Conservation (phyloP, 2,888 invertebrate genomes). For the Xestia sexstrigata region DNA sequence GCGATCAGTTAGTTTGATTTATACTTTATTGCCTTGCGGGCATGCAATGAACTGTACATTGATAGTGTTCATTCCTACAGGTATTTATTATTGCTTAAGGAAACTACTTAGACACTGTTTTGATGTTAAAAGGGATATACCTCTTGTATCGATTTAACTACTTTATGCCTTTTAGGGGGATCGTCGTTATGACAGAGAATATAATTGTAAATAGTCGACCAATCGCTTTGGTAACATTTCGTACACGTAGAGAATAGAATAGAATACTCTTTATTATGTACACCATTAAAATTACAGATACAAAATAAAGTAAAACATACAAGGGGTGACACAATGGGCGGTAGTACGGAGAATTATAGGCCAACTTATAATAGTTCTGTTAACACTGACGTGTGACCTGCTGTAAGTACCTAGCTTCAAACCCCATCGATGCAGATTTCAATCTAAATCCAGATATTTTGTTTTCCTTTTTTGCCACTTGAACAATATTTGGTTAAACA, state of each 20-base stretch:
- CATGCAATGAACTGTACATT: slow-evolving; percentile 44
- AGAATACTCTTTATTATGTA: too few species aligned
- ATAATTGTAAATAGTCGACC: neutral
- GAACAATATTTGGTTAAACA: neutral
- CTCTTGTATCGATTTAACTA: neutral
- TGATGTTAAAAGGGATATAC: too few species aligned
- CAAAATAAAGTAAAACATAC: too few species aligned
- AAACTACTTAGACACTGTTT: neutral
- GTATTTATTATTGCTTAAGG: too few species aligned
- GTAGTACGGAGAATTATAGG: neutral
- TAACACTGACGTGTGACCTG: neutral
- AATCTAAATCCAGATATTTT: neutral
- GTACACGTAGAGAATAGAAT: too few species aligned
- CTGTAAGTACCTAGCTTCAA: neutral
- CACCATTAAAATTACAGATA: too few species aligned
- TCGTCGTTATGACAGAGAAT: neutral
- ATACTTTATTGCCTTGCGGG: slow-evolving; percentile 42
- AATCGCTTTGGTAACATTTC: neutral
- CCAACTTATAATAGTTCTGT: neutral
- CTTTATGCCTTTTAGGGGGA: neutral
- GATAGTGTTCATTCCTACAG: slow-evolving; percentile 17
- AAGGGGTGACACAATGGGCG: too few species aligned
- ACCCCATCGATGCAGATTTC: neutral
- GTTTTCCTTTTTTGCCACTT: neutral
- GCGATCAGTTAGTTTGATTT: slow-evolving; percentile 45